These are phyloP conservation scores for Peromyscus aztecus DNA, from an alignment of 2,797 vertebrate genomes.

Conservation along the genomic window DNA sequence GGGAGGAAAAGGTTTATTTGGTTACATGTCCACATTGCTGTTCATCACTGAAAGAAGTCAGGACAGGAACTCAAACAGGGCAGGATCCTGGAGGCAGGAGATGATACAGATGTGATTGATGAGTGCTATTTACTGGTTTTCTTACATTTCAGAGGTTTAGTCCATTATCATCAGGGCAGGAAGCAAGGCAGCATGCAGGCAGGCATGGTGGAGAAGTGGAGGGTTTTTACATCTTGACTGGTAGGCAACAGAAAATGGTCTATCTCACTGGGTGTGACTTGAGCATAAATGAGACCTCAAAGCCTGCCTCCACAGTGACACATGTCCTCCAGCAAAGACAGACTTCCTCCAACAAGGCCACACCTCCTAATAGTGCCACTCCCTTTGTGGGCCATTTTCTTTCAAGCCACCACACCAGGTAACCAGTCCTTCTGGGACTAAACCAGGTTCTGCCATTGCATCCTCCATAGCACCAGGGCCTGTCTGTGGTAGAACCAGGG, in stretches of 20 bases:
- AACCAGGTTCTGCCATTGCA: background rate
- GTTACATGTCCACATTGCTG: background rate
- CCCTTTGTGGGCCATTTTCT: background rate
- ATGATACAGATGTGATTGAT: background rate
- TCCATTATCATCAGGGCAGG: background rate
- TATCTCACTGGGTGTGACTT: background rate
- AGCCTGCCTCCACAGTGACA: background rate
- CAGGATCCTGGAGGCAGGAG: background rate
- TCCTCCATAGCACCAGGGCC: background rate
- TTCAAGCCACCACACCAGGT: background rate
- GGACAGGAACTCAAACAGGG: background rate
- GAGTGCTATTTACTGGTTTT: background rate
- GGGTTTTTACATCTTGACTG: background rate
- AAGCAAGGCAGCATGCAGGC: background rate
- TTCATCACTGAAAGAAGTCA: background rate
- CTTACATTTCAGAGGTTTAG: background rate
- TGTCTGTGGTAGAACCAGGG: background rate
- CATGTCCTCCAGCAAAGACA: background rate
- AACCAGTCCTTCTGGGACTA: background rate
- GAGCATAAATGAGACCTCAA: background rate
- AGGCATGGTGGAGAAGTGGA: background rate
- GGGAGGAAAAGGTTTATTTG: background rate
- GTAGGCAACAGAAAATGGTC: background rate
- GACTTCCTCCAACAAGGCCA: background rate
- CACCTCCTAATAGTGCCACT: background rate